Evolutionary conservation across 2,888 invertebrate species (phyloP), one percentile per base, ranked within the genome.

Genomic region (Leptinotarsa tumamoca): DNA sequence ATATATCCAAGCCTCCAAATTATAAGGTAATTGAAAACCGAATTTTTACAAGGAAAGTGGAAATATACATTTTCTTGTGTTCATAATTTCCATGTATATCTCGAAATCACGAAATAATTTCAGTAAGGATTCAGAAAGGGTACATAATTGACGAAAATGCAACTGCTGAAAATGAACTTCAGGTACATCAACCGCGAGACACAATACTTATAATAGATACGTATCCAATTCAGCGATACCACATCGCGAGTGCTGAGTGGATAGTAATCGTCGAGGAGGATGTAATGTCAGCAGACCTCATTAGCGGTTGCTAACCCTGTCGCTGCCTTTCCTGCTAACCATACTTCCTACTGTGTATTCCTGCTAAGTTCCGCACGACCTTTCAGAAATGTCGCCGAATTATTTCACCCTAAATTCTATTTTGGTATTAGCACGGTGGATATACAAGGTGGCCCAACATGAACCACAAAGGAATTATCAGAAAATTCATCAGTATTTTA

Each of bases 241-340:
- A 63, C 7, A 69, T 56, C 69, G 56, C 18, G n/a, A 27, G 21
- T 80, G 79, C 72, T 74, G 78, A 71, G 63, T 71, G 66, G 67
- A 74, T 80, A 79, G 82, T 84, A 83, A 82, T 84, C 84, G 83
- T 82, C 78, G 80, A 83, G 82, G 82, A 83, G 83, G 82, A 82
- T 84, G 84, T 85, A 86, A 86, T 85, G 86, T 86, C 86, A 86
- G 85, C 85, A 84, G 81, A 85, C 81, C 84, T 86, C 86, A 86
- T 86, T 86, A 86, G 84, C 82, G 85, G 82, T 83, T 80, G 82
- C 84, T 80, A 82, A 82, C 78, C 77, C 81, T 81, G 79, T 78
- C 78, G 82, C 77, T 80, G 80, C 78, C 75, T 79, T 79, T 81
- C 78, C 80, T 77, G 80, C 81, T 71, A 72, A 75, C 68, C 79